Conservation (phyloP, 2,888 invertebrate species). For the Boloria euphrosyne region DNA sequence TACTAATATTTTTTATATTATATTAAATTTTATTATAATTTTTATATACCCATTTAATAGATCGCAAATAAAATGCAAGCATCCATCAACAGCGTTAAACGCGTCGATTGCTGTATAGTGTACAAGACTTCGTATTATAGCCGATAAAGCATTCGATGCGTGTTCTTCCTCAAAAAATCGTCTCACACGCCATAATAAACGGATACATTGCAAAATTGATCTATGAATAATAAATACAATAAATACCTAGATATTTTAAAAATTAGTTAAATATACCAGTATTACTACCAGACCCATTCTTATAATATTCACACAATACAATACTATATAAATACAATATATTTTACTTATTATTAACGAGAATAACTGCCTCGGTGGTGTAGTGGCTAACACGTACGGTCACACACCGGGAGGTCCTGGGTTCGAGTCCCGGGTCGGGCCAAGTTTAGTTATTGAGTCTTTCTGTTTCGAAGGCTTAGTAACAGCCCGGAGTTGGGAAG, state of each 20-base stretch:
- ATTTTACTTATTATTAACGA: too few species aligned
- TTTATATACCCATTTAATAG: constrained; percentile 62
- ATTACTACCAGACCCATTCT: neutral
- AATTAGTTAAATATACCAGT: neutral
- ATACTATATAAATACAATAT: too few species aligned
- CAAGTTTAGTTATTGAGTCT: too few species aligned
- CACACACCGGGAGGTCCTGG: too few species aligned
- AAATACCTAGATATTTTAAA: neutral
- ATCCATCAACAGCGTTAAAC: constrained; percentile 58
- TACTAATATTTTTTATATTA: too few species aligned
- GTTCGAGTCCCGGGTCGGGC: too few species aligned
- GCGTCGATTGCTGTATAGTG: constrained; percentile 61
- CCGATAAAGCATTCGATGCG: constrained; percentile 63
- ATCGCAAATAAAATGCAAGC: constrained; percentile 69
- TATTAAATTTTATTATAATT: too few species aligned
- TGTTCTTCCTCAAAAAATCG: constrained; percentile 69
- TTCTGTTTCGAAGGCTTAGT: too few species aligned
- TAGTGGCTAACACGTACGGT: too few species aligned
- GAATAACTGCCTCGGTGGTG: too few species aligned
- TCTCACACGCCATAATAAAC: constrained; percentile 60
- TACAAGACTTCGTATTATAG: constrained; percentile 61
- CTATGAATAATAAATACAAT: constrained; percentile 43
- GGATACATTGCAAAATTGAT: constrained; percentile 60
- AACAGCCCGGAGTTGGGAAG: too few species aligned
- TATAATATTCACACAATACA: too few species aligned